Evolutionary conservation across 2,113 vertebrate species (phyloP), one percentile per base, ranked within the genome.

Genomic region (Bostrychus sinensis): DNA sequence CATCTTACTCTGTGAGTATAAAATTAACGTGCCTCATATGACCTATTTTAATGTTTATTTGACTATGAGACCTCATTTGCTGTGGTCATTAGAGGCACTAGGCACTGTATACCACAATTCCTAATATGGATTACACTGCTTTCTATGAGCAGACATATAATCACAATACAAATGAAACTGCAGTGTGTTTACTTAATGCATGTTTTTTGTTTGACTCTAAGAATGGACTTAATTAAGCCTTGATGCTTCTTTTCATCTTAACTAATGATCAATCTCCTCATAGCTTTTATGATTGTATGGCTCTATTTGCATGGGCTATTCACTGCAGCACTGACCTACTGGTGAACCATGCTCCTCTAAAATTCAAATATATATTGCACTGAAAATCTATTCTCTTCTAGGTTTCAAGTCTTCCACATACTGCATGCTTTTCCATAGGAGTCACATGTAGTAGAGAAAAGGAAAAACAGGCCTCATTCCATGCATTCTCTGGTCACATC

Each of bases 401-500:
- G 7, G 48, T 51, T 51, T 26, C 5, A 30, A 51, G 23, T 48
- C 10, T 23, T 20, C 5, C 17, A 43, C 41, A 46, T 1, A 23
- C 4, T 50, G 23, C 23, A 50, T 50, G 11, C 37, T 39, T 14
- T 39, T 39, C 13, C 37, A 39, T 17, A 36, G 37, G 41, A 37
- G 14, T 55, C 41, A 42, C 6, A 45, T 23, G 22, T 9, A 48
- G 43, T 22, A 67, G 11, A 36, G 23, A 13, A 55, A 66, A 17
- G 13, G 20, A 41, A 23, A 56, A 71, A 53, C 61, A 51, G 43
- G 38, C 66, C 50, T 39, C 66, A 65, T 83, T 66, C 63, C 67
- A 66, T 51, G 28, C 64, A 75, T 83, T 85, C 56, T 59, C 53
- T 3, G 54, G 62, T 9, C 80, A 76, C 68, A 77, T 85, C 82